Base-by-base conservation (phyloP, 1,140 invertebrate genomes). In the Carposina sasakii region DNA sequence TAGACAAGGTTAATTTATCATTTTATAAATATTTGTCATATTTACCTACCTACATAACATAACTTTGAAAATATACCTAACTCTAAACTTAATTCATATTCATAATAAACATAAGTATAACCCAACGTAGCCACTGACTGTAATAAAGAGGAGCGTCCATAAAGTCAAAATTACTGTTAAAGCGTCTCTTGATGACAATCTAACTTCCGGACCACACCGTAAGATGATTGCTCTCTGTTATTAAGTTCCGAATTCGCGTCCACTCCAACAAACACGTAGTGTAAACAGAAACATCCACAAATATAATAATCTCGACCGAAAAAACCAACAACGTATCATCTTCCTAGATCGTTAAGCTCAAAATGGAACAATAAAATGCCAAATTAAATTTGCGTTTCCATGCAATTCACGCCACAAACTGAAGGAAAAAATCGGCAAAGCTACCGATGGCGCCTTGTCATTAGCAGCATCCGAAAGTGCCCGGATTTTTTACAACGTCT, bases 391-490 rank as follows among this genome's bases (percentile, higher is more conserved):
- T 39, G 23, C 50, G 54, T 33, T 13, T 31, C 51, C 54, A 54
- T 63, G 54, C 54, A 60, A 64, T 67, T 74, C 68, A 63, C 59
- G 60, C 64, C 62, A 57, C 36, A 48, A 54, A 59, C 42, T 34
- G 50, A 42, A 54, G 10, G 36, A 60, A 66, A 73, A 77, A 71
- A 54, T 50, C 46, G 37, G 57, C 55, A 77, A 75, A 76, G 72
- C 76, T 75, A 64, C 71, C 66, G 63, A 72, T 65, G 79, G 77
- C 79, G 77, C 79, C 77, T 74, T 76, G 60, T 74, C 66, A 84
- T 84, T 81, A 79, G 71, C 59, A 52, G 74, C 76, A 81, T 78
- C 79, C 79, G 75, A 81, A 79, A 76, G 64, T 63, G 50, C 57
- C 45, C 50, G 26, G 46, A 59, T 67, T 81, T 82, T 79, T 81